phyloP scores from a whole-genome alignment of 2,888 invertebrate species.

The Eupeodes luniger region DNA sequence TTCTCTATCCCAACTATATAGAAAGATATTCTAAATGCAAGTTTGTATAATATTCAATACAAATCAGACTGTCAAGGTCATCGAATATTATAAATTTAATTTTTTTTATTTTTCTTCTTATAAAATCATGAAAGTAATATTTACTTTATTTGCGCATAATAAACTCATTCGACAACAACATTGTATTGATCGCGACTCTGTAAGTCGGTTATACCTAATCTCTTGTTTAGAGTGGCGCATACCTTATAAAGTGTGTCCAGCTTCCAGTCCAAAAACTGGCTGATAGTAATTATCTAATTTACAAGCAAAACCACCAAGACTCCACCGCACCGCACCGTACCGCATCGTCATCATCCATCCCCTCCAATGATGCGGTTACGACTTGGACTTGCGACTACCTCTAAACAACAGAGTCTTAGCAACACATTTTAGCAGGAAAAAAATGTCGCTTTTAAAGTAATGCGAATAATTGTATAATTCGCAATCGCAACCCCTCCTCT shows the following conservation, averaged over 20 bases:
- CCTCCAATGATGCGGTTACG: background rate
- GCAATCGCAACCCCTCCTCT: background rate
- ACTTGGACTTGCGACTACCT: no score
- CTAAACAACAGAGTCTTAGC: background rate
- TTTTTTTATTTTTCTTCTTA: background rate
- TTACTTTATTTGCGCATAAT: conserved; percentile 32
- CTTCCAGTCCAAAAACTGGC: conserved; percentile 56
- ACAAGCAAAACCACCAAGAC: conserved; percentile 23
- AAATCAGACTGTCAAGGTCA: conserved; percentile 26
- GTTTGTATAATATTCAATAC: background rate
- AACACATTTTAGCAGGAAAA: background rate
- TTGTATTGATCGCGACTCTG: conserved; percentile 13
- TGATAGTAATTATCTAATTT: conserved; percentile 64
- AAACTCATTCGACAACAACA: conserved; percentile 25
- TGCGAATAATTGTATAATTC: conserved; percentile 22
- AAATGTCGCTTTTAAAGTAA: conserved; percentile 56
- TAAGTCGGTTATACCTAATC: conserved; percentile 4
- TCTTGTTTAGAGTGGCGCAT: background rate
- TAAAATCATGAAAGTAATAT: conserved; percentile 5
- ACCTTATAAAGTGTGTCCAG: conserved; percentile 53
- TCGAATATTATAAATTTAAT: background rate
- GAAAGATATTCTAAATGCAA: background rate
- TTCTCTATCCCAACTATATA: background rate
- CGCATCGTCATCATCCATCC: background rate
- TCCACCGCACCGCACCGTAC: background rate